Base-by-base conservation (phyloP, 2,888 invertebrate species). In the Polydesmus complanatus region DNA sequence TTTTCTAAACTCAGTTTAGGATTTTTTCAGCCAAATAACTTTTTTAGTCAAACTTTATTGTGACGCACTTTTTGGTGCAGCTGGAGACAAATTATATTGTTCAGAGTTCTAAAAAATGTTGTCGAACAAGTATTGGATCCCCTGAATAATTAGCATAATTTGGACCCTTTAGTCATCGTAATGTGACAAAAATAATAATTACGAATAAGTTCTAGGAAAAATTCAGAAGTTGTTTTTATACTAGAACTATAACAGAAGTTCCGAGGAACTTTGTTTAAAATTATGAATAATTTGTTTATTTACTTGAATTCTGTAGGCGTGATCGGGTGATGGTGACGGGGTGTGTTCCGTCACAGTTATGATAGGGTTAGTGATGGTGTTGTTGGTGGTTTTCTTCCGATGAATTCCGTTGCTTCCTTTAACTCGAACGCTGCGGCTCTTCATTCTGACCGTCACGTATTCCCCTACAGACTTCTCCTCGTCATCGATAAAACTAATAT, bases 321-420 rank as follows among this genome's bases (percentile, higher is more conserved):
- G 89, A 72, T 92, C 91, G 0, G 91, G 91, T 1, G 91, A 91
- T 0, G 91, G 90, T 2, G 88, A 84, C 0, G 94, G 94, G 0
- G 93, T 93, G 70, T 95, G 94, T 71, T 95, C 93, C 0, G 96
- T 96, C 8, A 96, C 93, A 0, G 94, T 95, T 62, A 96, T 96
- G 59, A 95, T 95, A 0, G 96, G 96, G 75, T 92, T 92, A 60
- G 88, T 83, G 63, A 86, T 84, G 65, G 85, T 84, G 68, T 73
- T 64, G 5, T 54, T 37, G 27, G 64, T 63, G 52, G 64, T 64
- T 47, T 62, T 62, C 8, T 65, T 64, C 26, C 63, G 61, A n/a
- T 62, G 27, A 37, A 25, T 21, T 37, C 22, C 49, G 66, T 78
- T 37, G 78, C 75, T 1, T 78, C 77, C 56, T 81, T 80, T 59